phyloP scores from a whole-genome alignment of 2,113 vertebrate genomes.

The Aepyceros melampus region DNA sequence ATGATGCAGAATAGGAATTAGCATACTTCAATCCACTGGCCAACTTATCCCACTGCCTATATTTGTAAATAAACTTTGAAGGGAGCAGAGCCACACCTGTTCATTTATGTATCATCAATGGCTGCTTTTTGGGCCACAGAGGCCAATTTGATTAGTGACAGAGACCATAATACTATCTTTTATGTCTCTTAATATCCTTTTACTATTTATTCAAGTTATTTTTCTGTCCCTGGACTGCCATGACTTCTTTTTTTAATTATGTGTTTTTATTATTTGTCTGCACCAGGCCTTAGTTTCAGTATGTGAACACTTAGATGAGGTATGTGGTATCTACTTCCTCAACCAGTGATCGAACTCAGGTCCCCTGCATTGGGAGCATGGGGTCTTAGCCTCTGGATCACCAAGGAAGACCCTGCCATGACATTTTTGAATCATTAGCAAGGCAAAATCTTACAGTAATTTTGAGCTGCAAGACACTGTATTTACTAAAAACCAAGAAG shows the following conservation, averaged over 20 bases:
- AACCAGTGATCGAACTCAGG: background rate
- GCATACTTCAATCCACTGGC: background rate
- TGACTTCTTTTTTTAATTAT: background rate
- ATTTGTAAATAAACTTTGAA: background rate
- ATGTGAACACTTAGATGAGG: background rate
- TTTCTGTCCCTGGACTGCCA: background rate
- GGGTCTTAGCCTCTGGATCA: background rate
- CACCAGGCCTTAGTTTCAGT: background rate
- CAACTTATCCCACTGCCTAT: background rate
- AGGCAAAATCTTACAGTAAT: background rate
- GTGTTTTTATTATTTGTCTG: background rate
- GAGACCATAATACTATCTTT: background rate
- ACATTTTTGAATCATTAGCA: background rate
- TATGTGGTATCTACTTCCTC: background rate
- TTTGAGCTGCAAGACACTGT: background rate
- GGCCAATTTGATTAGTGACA: background rate
- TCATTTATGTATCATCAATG: background rate
- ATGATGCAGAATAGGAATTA: background rate
- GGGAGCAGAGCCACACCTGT: rapidly evolving
- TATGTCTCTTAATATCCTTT: background rate
- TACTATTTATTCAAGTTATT: background rate
- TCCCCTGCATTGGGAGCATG: background rate
- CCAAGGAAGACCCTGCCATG: background rate
- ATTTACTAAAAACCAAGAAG: background rate
- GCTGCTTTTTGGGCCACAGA: background rate